These are phyloP conservation scores for Nycticorax nycticorax DNA, from an alignment of 2,113 vertebrate genomes.

Conservation along the genomic window DNA sequence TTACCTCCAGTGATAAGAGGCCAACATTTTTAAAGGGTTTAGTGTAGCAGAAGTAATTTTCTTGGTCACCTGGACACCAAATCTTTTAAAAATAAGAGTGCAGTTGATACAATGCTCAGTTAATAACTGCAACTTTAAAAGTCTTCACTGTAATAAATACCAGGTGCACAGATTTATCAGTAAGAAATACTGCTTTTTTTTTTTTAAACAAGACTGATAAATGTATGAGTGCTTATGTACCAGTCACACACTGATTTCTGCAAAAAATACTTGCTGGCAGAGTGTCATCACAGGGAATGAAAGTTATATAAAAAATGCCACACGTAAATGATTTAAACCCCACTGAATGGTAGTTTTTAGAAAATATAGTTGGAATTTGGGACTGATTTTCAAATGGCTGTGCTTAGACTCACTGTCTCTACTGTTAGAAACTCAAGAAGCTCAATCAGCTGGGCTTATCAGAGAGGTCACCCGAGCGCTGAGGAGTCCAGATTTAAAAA, in stretches of 20 bases:
- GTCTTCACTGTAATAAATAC: not conserved
- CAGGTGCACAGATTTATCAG: not conserved
- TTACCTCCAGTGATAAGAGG: not conserved
- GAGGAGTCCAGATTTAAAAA: not conserved
- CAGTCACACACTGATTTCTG: not conserved
- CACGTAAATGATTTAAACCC: not conserved
- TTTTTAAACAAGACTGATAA: not conserved
- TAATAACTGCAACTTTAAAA: not conserved
- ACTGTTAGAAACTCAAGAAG: not conserved
- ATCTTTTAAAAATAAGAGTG: not conserved
- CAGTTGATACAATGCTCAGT: not conserved
- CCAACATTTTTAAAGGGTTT: not conserved
- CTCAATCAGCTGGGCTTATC: not conserved
- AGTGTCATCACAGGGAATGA: not conserved
- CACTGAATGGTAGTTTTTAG: not conserved
- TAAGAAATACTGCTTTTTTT: not conserved
- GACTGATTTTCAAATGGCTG: not conserved
- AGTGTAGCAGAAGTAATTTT: not conserved
- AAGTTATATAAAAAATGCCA: not conserved
- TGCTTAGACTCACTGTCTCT: not conserved
- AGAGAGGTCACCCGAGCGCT: not conserved
- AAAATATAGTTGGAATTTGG: not conserved
- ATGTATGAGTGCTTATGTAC: not conserved
- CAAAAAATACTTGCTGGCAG: not conserved
- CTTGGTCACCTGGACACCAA: not conserved